Base-by-base conservation (phyloP, 2,797 vertebrate genomes). In the Neoniphon sammara region DNA sequence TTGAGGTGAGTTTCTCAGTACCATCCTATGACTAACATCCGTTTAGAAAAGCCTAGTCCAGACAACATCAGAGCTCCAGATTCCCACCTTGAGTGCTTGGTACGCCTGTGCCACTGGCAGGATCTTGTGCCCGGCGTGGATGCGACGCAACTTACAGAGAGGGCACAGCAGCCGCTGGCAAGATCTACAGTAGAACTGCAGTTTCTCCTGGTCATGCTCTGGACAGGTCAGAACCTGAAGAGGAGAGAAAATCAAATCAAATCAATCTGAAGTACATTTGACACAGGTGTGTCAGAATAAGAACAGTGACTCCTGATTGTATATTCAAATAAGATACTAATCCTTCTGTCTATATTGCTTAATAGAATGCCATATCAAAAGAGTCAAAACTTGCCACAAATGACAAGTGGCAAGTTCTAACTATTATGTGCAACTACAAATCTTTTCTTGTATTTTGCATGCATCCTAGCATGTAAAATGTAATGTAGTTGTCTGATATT, bases 161-260 rank as follows among this genome's bases (percentile, higher is more conserved):
- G 97, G 95, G 83, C 97, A 98, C 39, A 98, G 96, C 78, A 98
- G 92, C 23, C 96, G 94, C 82, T 98, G 97, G 89, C 97, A 98
- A 0, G 96, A 95, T 91, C 96, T 93, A 73, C 97, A 99, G 82
- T 98, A 98, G 84, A 98, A 96, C 80, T 96, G 95, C 60, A 99
- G 94, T 63, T 96, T 96, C 91, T 99, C 97, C 86, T 97, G 96
- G 62, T 95, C 95, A 30, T 99, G 97, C 74, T 99, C 97, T 0
- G 97, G 96, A 88, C 97, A 99, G 59, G 95, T 96, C 88, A 99
- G 86, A 25, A 98, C 96, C 97, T 99, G 75, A 66, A 34, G 50
- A 10, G 7, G 18, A 56, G n/a, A 70, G 17, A 1, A 1, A 39
- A 46, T 64, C 3, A 18, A 27, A 61, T 11, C 5, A 39, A 8